Evolutionary conservation across 2,113 vertebrate genomes (phyloP), one percentile per base, ranked within the genome.

Genomic region (Psilopogon haemacephalus): DNA sequence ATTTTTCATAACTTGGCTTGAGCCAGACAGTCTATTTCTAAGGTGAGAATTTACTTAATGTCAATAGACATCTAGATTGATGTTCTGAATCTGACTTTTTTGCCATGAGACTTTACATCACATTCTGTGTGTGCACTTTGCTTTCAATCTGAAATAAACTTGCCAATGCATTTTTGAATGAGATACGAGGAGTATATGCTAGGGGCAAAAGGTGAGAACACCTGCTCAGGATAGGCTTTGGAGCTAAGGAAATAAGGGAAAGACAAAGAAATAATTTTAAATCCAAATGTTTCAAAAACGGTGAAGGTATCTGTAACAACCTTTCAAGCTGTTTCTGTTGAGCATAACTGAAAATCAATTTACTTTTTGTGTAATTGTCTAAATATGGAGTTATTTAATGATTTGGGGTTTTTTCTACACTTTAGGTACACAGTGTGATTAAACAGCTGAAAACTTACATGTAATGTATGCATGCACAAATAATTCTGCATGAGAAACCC

Each of bases 21-120:
- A 91, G 42, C 38, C 33, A 77, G 33, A 46, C 72, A 80, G 88
- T 92, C 93, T 90, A 86, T 91, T 95, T 95, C 90, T 90, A 84
- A 95, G 93, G 72, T 58, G 90, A 48, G 38, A 94, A 95, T 94
- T 95, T 94, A 95, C 72, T 95, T 93, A 90, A 16, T 96, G 94
- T 93, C 92, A 88, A 62, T 83, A 74, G 38, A 35, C 27, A 58
- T 91, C 73, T 88, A 78, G 76, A 93, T 86, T 88, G 94, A 88
- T 92, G 42, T 71, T 91, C 70, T 77, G 52, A 88, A 77, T 83
- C 65, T 74, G 58, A 84, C 65, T 88, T 93, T 86, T 85, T 84
- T 46, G 78, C 86, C 74, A 84, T 81, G 30, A 58, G 38, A 27
- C 14, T 88, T 93, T 84, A n/a, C 54, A 65, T 20, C 26, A 52